A percentile compares a stretch with the other conserved stretches of the same genome.
Evolutionary conservation across 2,797 vertebrate species (phyloP).

Genomic region (Halcyon smyrnensis): DNA sequence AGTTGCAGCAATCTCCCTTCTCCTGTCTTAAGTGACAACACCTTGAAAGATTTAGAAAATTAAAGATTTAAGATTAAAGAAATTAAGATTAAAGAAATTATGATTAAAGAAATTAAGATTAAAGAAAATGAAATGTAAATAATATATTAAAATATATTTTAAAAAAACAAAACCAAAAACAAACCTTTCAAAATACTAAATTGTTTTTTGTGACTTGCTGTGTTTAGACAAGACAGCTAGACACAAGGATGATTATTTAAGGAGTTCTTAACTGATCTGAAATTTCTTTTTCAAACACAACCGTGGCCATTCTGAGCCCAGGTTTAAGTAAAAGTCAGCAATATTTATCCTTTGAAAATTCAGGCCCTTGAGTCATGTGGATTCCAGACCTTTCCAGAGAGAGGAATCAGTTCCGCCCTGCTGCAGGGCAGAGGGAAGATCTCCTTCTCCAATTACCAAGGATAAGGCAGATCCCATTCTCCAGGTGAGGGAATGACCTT

Average conservation of each 20-base stretch:
- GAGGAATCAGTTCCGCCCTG: neutral
- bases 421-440: neutral
- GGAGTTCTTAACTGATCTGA: neutral
- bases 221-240: neutral
- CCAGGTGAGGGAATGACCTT: neutral
- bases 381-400: neutral
- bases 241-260: neutral
- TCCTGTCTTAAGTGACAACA: neutral
- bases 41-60: neutral
- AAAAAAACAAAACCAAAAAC: no score
- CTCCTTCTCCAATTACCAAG: neutral
- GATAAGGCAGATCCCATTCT: neutral
- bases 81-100: neutral
- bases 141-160: neutral
- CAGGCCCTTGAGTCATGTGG: neutral
- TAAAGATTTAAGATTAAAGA: neutral
- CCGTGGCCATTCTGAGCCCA: neutral
- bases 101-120: neutral
- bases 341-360: neutral
- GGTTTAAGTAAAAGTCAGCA: neutral
- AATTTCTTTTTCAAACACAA: neutral
- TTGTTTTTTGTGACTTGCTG: neutral
- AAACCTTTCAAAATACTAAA: neutral
- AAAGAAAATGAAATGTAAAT: neutral
- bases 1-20: neutral